Evolutionary conservation across 2,888 invertebrate species (phyloP).

Genomic region (Gymnocheta viridis): DNA sequence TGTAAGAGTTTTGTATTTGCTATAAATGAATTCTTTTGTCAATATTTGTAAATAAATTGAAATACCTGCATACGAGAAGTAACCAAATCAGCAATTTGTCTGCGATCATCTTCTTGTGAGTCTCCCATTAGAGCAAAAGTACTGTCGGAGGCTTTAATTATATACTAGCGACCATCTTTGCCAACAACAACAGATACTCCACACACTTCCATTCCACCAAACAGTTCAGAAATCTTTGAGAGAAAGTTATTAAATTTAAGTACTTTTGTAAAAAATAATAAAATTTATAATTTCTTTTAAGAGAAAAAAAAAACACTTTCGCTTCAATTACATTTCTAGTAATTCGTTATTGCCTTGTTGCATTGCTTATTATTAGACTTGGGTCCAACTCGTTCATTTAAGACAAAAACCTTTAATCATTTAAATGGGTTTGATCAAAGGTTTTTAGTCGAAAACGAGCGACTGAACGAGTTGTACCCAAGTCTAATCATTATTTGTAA

Average conservation of each 20-base stretch:
- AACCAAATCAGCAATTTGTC: slow-evolving; percentile 96
- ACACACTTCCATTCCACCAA: slow-evolving; percentile 96
- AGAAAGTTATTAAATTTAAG: slow-evolving; percentile 1
- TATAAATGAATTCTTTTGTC: neutral
- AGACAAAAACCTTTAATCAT: too few relatives aligned
- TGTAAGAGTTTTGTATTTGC: slow-evolving; percentile 71
- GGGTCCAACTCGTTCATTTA: too few relatives aligned
- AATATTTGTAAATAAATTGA: neutral
- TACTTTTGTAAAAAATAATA: too few relatives aligned
- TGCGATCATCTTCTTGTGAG: slow-evolving; percentile 97
- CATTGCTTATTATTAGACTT: too few relatives aligned
- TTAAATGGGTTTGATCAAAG: too few relatives aligned
- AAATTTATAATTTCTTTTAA: too few relatives aligned
- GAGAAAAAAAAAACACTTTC: too few relatives aligned
- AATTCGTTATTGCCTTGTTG: too few relatives aligned
- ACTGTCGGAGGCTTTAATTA: slow-evolving; percentile 97
- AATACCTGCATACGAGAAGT: slow-evolving; percentile 94
- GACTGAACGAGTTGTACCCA: too few relatives aligned
- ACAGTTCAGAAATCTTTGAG: slow-evolving; percentile 88
- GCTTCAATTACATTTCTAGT: too few relatives aligned
- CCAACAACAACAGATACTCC: slow-evolving; percentile 95
- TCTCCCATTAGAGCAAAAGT: slow-evolving; percentile 97
- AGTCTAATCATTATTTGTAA: too few relatives aligned
- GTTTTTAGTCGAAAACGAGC: too few relatives aligned
- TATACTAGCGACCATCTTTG: slow-evolving; percentile 96